Percentiles rank a stretch among this genome's conserved stretches.
Evolutionary conservation across 64 coral and sea anemone species (phyloP).

Genomic region (Montipora sp.): DNA sequence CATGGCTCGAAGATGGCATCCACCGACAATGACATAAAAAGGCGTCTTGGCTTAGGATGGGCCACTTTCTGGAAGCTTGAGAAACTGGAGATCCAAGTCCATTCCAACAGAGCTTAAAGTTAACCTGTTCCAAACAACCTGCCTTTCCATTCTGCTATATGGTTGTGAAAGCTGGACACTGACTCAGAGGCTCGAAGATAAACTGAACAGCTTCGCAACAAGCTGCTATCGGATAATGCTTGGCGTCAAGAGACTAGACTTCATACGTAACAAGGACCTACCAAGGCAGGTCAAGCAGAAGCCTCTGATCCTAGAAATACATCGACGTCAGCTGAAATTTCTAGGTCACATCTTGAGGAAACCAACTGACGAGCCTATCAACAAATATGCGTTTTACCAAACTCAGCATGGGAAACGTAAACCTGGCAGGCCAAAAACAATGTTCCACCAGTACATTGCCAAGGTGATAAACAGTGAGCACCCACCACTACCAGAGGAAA

Average conservation of each 20-base stretch:
- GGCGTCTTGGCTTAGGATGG: not conserved
- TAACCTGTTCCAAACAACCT: not conserved
- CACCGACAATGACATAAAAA: not conserved
- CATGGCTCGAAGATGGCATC: not conserved
- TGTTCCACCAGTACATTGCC: slow-evolving; percentile 32
- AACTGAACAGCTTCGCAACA: not conserved
- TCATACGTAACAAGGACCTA: not conserved
- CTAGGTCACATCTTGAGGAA: slow-evolving; percentile 21
- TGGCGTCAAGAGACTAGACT: not conserved
- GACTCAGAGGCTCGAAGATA: not conserved
- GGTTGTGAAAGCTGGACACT: not conserved
- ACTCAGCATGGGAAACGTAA: not conserved
- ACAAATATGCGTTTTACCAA: not conserved
- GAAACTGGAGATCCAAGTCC: not conserved
- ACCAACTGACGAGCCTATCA: slow-evolving; percentile 5
- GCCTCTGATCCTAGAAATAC: not conserved
- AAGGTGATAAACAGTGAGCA: not conserved
- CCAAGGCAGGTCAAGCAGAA: not conserved
- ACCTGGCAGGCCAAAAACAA: not conserved
- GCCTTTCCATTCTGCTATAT: not conserved
- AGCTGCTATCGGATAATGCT: not conserved
- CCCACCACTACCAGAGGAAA: not conserved
- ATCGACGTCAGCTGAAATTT: not conserved
- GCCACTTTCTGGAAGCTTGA: not conserved
- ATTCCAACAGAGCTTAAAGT: not conserved